Conservation (phyloP, 2,797 vertebrate genomes). For the Chrysocyon brachyurus region DNA sequence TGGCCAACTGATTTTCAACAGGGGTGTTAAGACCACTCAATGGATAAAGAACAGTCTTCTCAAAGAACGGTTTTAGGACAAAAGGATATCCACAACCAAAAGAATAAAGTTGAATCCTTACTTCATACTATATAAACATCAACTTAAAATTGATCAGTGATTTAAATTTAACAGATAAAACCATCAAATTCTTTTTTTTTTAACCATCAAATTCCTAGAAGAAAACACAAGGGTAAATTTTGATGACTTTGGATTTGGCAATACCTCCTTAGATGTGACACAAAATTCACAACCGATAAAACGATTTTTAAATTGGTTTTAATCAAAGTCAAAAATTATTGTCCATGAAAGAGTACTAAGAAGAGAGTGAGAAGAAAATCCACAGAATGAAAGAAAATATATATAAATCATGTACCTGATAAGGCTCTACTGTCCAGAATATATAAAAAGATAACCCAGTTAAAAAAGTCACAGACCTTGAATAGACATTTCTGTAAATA, state of each 20-base stretch:
- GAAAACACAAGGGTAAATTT: background rate
- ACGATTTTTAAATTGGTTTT: background rate
- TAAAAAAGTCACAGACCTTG: background rate
- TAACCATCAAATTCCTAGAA: background rate
- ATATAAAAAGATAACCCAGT: background rate
- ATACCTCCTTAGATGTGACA: background rate
- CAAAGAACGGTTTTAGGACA: background rate
- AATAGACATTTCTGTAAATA: constrained; percentile 24
- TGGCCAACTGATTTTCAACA: background rate
- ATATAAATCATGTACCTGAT: background rate
- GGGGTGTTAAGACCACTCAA: background rate
- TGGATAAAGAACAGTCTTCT: background rate
- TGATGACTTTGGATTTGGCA: background rate
- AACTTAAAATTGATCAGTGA: background rate
- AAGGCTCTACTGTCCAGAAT: background rate
- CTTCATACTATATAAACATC: constrained; percentile 10
- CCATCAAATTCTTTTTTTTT: background rate
- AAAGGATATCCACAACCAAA: background rate
- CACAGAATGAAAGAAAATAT: background rate
- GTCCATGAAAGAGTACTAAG: background rate
- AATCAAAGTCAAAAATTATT: constrained; percentile 5
- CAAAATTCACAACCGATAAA: background rate
- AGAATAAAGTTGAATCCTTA: background rate
- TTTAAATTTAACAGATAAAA: constrained; percentile 2
- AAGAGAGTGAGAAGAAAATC: background rate